These are phyloP conservation scores for roundworm (Caenorhabditis elegans) DNA, from an alignment of 1,140 invertebrate species.

Conservation along the genomic window DNA sequence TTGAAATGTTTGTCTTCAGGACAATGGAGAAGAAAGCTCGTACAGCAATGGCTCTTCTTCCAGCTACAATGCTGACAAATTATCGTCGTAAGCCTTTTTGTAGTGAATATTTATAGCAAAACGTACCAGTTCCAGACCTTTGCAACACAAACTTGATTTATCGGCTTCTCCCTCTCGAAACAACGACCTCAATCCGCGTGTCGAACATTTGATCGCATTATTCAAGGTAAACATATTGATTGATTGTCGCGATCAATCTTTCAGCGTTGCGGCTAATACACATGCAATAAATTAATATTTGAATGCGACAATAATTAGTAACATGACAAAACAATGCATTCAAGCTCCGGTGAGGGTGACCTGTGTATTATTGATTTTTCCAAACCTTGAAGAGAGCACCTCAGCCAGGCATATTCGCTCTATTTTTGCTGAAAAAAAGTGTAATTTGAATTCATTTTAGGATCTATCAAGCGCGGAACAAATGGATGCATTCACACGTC, in stretches of 20 bases:
- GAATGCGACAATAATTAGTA: no score
- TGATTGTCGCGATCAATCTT: no score
- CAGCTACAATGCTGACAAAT: slow-evolving; percentile 5
- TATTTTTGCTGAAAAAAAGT: no score
- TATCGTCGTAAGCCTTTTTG: slow-evolving; percentile 23
- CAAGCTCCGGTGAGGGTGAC: no score
- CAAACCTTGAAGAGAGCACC: no score
- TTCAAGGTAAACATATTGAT: background rate
- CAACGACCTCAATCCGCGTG: background rate
- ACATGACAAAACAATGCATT: no score
- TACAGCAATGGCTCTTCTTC: background rate
- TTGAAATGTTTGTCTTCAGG: background rate
- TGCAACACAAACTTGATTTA: background rate
- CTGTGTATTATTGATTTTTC: no score
- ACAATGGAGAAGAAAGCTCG: background rate
- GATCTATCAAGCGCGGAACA: background rate
- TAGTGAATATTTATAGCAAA: background rate
- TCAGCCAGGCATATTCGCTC: no score
- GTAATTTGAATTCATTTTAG: slow-evolving; percentile 33
- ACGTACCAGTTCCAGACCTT: background rate
- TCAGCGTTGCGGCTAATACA: no score
- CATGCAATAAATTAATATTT: no score
- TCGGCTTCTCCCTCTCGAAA: background rate
- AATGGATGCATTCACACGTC: slow-evolving; percentile 77
- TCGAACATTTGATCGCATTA: background rate